Conservation (phyloP, 2,797 vertebrate species). For the Sandelia bainsii region DNA sequence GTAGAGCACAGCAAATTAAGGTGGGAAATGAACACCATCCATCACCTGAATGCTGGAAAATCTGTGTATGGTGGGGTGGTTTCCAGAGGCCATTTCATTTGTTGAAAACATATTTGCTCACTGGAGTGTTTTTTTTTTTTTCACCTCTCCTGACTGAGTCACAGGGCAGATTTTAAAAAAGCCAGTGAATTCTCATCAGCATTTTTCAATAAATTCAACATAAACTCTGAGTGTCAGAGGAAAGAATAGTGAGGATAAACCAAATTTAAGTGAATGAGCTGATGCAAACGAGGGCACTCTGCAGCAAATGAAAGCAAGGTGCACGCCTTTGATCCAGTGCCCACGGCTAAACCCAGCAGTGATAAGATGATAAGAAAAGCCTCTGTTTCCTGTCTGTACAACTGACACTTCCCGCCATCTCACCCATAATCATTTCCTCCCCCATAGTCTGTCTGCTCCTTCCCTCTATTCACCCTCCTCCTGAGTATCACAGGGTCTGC, state of each 20-base stretch:
- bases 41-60: slow-evolving; percentile 49
- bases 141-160: slow-evolving; percentile 8
- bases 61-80: neutral
- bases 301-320: slow-evolving; percentile 67
- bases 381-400: slow-evolving; percentile 71
- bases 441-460: slow-evolving; percentile 42
- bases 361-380: slow-evolving; percentile 73
- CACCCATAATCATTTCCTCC: slow-evolving; percentile 69
- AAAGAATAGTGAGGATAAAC: neutral
- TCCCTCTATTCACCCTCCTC: slow-evolving; percentile 12
- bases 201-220: slow-evolving; percentile 4
- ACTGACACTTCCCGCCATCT: slow-evolving; percentile 70
- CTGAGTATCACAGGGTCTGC: slow-evolving; percentile 55
- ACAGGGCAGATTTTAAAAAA: neutral
- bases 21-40: slow-evolving; percentile 56
- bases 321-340: slow-evolving; percentile 67
- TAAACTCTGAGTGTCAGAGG: neutral
- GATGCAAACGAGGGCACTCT: slow-evolving; percentile 16
- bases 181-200: slow-evolving; percentile 3
- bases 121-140: slow-evolving; percentile 11
- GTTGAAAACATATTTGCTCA: slow-evolving; percentile 30
- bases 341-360: slow-evolving; percentile 29
- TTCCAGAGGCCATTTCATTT: slow-evolving; percentile 37
- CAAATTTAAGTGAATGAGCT: neutral
- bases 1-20: slow-evolving; percentile 23